phyloP scores from a whole-genome alignment of 2,113 vertebrate genomes.

The Psittacus erithacus region DNA sequence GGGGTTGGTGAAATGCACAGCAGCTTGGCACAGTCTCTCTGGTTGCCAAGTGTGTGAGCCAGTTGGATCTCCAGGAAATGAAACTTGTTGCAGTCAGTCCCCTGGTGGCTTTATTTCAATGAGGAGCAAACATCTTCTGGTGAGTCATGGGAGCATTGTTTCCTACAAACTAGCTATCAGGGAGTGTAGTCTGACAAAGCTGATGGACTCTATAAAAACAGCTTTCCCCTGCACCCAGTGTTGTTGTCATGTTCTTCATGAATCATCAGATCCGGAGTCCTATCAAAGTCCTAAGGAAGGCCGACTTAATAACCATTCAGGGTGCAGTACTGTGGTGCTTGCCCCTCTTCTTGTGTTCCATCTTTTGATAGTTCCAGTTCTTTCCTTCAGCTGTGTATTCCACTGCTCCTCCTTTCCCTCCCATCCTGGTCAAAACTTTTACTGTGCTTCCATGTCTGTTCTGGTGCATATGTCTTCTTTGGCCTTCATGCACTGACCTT shows the following conservation, averaged over 20 bases:
- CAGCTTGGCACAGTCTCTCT: not conserved
- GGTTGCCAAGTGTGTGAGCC: not conserved
- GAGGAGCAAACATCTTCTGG: constrained; percentile 14
- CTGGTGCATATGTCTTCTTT: not conserved
- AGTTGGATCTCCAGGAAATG: constrained; percentile 11
- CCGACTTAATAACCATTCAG: not conserved
- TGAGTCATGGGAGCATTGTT: constrained; percentile 44
- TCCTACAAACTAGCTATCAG: not conserved
- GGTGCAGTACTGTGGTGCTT: not conserved
- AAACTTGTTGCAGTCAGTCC: not conserved
- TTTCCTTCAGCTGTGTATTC: not conserved
- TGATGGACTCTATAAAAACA: not conserved
- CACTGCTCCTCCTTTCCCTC: not conserved
- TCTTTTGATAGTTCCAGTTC: not conserved
- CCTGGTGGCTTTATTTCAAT: not conserved
- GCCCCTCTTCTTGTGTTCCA: not conserved
- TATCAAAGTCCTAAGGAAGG: not conserved
- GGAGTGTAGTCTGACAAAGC: constrained; percentile 24
- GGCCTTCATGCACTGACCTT: not conserved
- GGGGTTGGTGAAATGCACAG: not conserved
- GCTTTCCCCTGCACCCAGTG: not conserved
- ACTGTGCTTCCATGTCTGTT: not conserved
- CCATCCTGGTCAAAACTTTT: not conserved
- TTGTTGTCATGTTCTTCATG: not conserved
- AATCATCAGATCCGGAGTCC: not conserved